Conservation (phyloP, 2,797 vertebrate genomes). For the Microcaecilia unicolor region DNA sequence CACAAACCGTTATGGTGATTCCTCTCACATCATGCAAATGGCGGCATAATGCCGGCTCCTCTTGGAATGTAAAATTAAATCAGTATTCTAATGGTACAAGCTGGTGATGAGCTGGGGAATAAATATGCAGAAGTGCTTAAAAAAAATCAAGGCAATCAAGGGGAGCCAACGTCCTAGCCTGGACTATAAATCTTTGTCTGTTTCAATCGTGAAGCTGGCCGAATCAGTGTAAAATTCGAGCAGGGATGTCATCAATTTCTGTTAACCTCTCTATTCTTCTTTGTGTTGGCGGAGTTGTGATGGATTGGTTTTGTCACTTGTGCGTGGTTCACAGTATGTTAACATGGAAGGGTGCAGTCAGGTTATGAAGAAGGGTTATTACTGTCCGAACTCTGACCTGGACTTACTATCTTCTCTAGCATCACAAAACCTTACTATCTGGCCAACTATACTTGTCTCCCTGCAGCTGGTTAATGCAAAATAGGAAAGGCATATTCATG, state of each 20-base stretch:
- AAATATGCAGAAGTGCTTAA: constrained; percentile 86
- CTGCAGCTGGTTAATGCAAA: constrained; percentile 9
- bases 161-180: constrained; percentile 66
- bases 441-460: constrained; percentile 10
- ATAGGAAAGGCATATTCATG: too few species aligned
- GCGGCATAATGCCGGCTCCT: constrained; percentile 62
- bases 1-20: constrained; percentile 61
- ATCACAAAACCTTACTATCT: constrained; percentile 25
- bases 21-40: constrained; percentile 74
- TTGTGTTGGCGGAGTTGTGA: constrained; percentile 78
- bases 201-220: constrained; percentile 90
- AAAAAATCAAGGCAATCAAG: constrained; percentile 88
- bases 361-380: constrained; percentile 86
- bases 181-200: constrained; percentile 99
- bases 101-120: constrained; percentile 86
- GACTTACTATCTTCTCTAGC: constrained; percentile 48
- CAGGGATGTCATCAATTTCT: constrained; percentile 98
- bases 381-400: constrained; percentile 67
- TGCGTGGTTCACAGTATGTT: constrained; percentile 98
- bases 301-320: constrained; percentile 98
- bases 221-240: constrained; percentile 94
- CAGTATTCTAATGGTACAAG: constrained; percentile 87
- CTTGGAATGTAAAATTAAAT: constrained; percentile 87
- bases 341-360: constrained; percentile 93
- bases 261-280: constrained; percentile 97